Base-by-base conservation (phyloP, 2,888 invertebrate genomes). In the Xestia xanthographa region DNA sequence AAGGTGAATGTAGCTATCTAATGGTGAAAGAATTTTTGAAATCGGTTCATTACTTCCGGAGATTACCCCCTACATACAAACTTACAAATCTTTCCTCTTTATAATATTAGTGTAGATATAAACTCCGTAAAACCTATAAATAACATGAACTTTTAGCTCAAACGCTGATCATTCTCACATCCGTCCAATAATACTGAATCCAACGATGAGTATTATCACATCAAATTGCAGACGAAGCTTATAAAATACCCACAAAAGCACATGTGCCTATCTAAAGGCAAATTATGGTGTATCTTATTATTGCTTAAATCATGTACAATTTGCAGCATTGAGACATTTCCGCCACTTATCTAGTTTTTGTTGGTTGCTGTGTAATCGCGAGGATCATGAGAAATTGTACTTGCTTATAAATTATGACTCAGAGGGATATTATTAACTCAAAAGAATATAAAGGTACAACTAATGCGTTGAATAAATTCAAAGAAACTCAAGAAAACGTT, bases 321-420 rank as follows among this genome's bases (percentile, higher is more conserved):
- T 84, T 84, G 60, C 70, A 8, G n/a, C 50, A 73, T 83, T 85
- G 72, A 67, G 75, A 67, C 83, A 87, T 86, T 83, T 86, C 86
- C 86, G 79, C 77, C 53, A 80, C 81, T 86, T 78, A 79, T 72
- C 38, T 75, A 65, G 63, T 79, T 85, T 87, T 84, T 76, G 77
- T 83, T 12, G 26, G 58, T 43, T 58, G 17, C 14, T 66, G 63
- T 78, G 81, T 74, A 83, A 85, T 66, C 58, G 60, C 60, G 66
- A 74, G 38, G 56, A 60, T 53, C 41, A 74, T 80, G 75, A 70
- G 82, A 83, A 71, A 43, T 43, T 66, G 53, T 29, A 66, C 17
- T 14, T 63, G 4, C 29, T 58, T 58, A 14, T 68, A 84, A 60
- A 41, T 67, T 29, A 79, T 56, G 60, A 69, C 34, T 79, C 67